Evolutionary conservation across 2,797 vertebrate genomes (phyloP).

Genomic region (Arctocebus calabarensis): DNA sequence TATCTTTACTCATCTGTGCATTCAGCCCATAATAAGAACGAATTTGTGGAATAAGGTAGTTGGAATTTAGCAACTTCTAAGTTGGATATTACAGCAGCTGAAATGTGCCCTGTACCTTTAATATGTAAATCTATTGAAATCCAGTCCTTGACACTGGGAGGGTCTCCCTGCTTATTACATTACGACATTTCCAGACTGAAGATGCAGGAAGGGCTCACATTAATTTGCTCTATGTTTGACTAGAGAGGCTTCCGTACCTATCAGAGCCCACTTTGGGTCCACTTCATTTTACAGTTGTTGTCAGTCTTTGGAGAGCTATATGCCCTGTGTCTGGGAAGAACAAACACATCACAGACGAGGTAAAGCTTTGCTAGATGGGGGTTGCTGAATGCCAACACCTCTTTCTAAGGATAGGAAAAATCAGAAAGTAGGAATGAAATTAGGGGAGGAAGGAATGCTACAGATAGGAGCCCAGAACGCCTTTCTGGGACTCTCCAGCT

Average conservation of each 20-base stretch:
- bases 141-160: conserved; percentile 82
- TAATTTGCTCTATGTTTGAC: conserved; percentile 95
- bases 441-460: neutral
- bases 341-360: conserved; percentile 91
- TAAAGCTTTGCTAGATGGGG: conserved; percentile 84
- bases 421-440: conserved; percentile 58
- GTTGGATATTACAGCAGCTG: neutral
- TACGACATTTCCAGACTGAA: conserved; percentile 92
- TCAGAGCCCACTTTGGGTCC: conserved; percentile 87
- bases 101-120: conserved; percentile 85
- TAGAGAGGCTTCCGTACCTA: conserved; percentile 90
- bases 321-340: conserved; percentile 88
- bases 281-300: conserved; percentile 91
- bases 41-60: neutral
- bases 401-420: conserved; percentile 80
- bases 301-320: conserved; percentile 92
- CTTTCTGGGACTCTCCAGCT: neutral
- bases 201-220: conserved; percentile 90
- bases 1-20: too few species aligned
- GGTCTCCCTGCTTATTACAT: conserved; percentile 90
- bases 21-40: neutral
- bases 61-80: neutral
- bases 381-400: conserved; percentile 80
- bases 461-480: neutral
- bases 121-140: conserved; percentile 91